phyloP scores from a whole-genome alignment of 1,140 invertebrate species.

The Megalonaias nervosa region DNA sequence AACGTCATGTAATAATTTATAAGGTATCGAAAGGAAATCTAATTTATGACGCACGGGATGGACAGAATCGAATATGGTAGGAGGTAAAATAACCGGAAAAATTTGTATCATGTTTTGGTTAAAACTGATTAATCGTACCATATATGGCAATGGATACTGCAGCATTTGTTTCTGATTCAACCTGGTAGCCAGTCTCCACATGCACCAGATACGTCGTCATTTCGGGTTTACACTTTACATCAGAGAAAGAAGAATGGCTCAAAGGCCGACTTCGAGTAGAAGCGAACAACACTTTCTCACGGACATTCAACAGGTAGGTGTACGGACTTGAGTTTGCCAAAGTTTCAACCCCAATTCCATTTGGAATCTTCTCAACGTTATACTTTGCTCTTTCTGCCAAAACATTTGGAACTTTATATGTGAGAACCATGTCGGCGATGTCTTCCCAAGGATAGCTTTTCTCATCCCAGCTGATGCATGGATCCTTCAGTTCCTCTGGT shows the following conservation, averaged over 20 bases:
- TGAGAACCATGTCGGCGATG: constrained; percentile 9
- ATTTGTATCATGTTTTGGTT: too few relatives aligned
- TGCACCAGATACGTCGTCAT: constrained; percentile 28
- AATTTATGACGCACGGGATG: too few relatives aligned
- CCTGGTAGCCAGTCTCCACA: constrained; percentile 30
- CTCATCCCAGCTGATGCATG: constrained; percentile 17
- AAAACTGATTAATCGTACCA: constrained; percentile 6
- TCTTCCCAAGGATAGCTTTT: constrained; percentile 22
- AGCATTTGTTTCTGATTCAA: constrained; percentile 32
- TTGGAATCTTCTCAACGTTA: constrained; percentile 16
- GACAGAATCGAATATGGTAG: too few relatives aligned
- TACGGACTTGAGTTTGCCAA: constrained; percentile 7
- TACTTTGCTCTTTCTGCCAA: constrained; percentile 21
- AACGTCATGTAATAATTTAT: too few relatives aligned
- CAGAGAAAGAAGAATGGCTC: not conserved
- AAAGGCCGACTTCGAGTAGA: constrained; percentile 9
- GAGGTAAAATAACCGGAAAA: too few relatives aligned
- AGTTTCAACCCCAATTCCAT: not conserved
- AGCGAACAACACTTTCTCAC: constrained; percentile 28
- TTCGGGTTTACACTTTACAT: not conserved
- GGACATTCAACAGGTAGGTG: constrained; percentile 13
- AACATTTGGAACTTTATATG: constrained; percentile 24
- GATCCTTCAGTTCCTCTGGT: not conserved
- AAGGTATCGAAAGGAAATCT: too few relatives aligned
- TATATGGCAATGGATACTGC: constrained; percentile 31